A percentile compares a stretch with the other conserved stretches of the same genome.
These are phyloP conservation scores for Brachynemurus nebulosus DNA, from an alignment of 2,888 invertebrate species.

Conservation along the genomic window DNA sequence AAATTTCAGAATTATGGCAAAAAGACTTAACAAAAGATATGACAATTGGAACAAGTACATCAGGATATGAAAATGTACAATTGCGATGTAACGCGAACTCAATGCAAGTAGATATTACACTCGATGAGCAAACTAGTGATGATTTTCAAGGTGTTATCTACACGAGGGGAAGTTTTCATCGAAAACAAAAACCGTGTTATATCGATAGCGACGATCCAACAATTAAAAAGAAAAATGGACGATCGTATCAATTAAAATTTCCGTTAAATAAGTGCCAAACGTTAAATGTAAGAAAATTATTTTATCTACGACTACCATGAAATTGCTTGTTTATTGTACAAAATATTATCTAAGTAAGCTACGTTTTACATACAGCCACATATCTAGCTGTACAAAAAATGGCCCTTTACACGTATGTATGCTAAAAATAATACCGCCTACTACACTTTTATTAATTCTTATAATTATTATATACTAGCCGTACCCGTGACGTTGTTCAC, in stretches of 20 bases:
- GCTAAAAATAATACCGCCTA: no score
- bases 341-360: no score
- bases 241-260: constrained; percentile 38
- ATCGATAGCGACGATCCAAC: constrained; percentile 33
- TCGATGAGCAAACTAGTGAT: constrained; percentile 21
- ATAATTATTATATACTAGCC: no score
- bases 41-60: constrained; percentile 39
- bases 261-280: constrained; percentile 42
- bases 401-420: no score
- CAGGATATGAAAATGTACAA: constrained; percentile 41
- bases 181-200: constrained; percentile 41
- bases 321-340: no score
- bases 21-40: constrained; percentile 40
- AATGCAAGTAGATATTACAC: constrained; percentile 31
- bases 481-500: no score
- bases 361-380: no score
- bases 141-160: constrained; percentile 46
- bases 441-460: no score
- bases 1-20: constrained; percentile 30
- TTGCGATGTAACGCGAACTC: constrained; percentile 41
- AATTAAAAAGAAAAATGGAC: constrained; percentile 23
- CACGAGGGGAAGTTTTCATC: constrained; percentile 44
- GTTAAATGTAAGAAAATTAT: constrained; percentile 26
- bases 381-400: no score
- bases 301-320: no score